Evolutionary conservation across 2,797 vertebrate genomes (phyloP).

Genomic region (Acanthurus tractus): DNA sequence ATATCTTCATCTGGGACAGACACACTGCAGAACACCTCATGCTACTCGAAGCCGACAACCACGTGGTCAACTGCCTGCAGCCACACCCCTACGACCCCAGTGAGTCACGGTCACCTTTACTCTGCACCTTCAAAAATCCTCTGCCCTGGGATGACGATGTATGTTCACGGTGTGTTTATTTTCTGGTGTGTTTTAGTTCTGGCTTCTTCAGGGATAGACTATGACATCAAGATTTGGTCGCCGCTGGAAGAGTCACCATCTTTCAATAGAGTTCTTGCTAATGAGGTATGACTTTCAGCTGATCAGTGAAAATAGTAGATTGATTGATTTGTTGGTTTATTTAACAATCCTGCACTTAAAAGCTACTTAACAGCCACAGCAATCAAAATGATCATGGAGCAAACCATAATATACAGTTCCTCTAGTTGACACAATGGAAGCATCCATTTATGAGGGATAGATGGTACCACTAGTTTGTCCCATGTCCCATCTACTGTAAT

Average conservation of each 20-base stretch:
- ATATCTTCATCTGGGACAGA: conserved; percentile 99
- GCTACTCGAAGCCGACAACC: conserved; percentile 98
- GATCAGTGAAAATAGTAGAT: neutral
- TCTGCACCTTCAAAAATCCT: neutral
- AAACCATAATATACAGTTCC: too few species aligned
- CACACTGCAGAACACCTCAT: conserved; percentile 96
- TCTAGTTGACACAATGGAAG: too few species aligned
- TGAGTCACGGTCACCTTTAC: conserved; percentile 76
- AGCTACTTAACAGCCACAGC: neutral
- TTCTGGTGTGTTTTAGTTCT: conserved; percentile 87
- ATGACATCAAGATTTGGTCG: conserved; percentile 99
- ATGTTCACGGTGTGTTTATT: conserved; percentile 19
- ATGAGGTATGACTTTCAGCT: conserved; percentile 86
- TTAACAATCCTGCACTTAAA: neutral
- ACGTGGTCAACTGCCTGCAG: conserved; percentile 98
- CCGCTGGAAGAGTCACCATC: conserved; percentile 93
- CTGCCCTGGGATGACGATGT: too few species aligned
- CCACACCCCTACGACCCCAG: conserved; percentile 98
- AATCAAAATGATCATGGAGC: neutral
- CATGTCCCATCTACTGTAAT: too few species aligned
- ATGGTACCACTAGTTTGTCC: too few species aligned
- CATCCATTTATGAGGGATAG: too few species aligned
- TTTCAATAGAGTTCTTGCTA: conserved; percentile 96
- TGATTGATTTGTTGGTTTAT: neutral
- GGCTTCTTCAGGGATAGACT: conserved; percentile 98